Percentiles rank a stretch among this genome's conserved stretches.
Conservation (phyloP, 2,888 invertebrate species). For the Erpobdella octoculata region DNA sequence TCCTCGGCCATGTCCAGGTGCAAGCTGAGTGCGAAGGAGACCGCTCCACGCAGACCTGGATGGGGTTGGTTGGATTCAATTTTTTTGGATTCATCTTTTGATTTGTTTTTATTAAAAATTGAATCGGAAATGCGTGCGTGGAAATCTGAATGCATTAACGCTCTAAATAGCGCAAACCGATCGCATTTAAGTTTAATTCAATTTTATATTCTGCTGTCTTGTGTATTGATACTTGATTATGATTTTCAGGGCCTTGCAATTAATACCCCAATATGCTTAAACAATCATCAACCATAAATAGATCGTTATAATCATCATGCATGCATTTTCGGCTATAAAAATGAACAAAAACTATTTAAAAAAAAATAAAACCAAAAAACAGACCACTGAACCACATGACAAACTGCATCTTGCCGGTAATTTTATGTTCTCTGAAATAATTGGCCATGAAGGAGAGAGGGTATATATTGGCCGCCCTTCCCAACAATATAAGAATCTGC, state of each 20-base stretch:
- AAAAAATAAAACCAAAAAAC: conserved; percentile 39
- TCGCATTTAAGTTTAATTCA: too few relatives aligned
- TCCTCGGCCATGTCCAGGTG: conserved; percentile 71
- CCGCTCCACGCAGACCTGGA: conserved; percentile 77
- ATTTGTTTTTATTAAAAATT: too few relatives aligned
- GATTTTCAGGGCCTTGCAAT: too few relatives aligned
- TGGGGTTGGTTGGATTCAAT: neutral
- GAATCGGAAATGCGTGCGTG: too few relatives aligned
- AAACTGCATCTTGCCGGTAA: conserved; percentile 95
- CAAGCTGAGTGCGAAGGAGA: conserved; percentile 91
- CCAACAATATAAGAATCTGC: conserved; percentile 59
- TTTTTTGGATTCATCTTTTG: neutral
- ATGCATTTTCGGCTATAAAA: neutral
- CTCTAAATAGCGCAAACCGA: too few relatives aligned
- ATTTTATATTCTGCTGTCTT: too few relatives aligned
- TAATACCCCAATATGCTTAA: too few relatives aligned
- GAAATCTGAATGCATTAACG: too few relatives aligned
- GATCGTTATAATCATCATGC: too few relatives aligned
- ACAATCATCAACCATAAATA: too few relatives aligned
- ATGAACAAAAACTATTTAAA: neutral
- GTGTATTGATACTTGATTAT: too few relatives aligned
- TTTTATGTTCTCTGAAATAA: conserved; percentile 91
- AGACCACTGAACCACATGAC: conserved; percentile 97
- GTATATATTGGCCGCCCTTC: conserved; percentile 91
- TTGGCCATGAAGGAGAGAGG: conserved; percentile 86